Conservation (phyloP, 1,140 invertebrate species). For the Zaprionus inermis region DNA sequence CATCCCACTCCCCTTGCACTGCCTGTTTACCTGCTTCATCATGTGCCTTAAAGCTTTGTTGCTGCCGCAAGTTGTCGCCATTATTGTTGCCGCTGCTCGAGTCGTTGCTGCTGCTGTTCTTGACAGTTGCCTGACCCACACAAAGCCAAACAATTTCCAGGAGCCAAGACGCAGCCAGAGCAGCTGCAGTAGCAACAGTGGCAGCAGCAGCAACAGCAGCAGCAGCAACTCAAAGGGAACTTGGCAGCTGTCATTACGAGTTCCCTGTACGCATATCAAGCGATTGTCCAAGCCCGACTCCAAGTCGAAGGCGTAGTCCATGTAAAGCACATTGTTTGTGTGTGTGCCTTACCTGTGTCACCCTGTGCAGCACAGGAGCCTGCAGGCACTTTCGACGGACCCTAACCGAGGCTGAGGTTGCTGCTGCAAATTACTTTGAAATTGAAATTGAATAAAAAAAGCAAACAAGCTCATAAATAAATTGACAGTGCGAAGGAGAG, state of each 20-base stretch:
- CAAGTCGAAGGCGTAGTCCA: background rate
- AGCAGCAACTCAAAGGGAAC: constrained; percentile 18
- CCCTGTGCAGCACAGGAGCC: background rate
- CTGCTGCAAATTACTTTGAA: background rate
- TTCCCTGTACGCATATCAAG: constrained; percentile 35
- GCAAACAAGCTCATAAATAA: background rate
- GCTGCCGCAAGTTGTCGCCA: constrained; percentile 24
- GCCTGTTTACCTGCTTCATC: background rate
- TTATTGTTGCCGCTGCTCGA: constrained; percentile 15
- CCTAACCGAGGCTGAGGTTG: background rate
- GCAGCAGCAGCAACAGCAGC: constrained; percentile 6
- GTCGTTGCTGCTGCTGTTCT: constrained; percentile 15
- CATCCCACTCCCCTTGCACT: background rate
- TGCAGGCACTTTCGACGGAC: background rate
- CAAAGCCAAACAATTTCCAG: constrained; percentile 54
- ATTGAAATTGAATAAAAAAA: background rate
- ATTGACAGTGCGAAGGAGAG: too few species aligned
- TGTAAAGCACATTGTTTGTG: background rate
- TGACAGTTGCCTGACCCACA: constrained; percentile 56
- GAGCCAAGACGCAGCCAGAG: constrained; percentile 27
- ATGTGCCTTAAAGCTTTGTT: constrained; percentile 43
- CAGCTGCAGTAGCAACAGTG: constrained; percentile 10
- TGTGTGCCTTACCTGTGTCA: constrained; percentile 25
- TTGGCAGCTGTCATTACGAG: constrained; percentile 60
- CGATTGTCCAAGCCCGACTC: background rate